Conservation (phyloP, 2,888 invertebrate genomes). For the Theretra japonica region DNA sequence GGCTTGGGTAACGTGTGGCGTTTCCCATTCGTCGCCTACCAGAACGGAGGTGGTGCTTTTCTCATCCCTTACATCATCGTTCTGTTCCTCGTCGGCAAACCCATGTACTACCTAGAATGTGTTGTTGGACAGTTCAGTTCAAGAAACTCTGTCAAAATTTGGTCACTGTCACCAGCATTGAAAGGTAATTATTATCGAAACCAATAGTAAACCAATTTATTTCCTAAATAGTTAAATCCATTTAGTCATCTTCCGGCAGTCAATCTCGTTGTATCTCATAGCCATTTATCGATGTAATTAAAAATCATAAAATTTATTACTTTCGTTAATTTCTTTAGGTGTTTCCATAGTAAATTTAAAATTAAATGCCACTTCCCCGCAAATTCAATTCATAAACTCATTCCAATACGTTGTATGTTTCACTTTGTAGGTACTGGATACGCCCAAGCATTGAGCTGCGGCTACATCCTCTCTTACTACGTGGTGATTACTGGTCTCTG, state of each 20-base stretch:
- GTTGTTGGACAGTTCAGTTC: conserved; percentile 93
- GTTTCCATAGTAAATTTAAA: too few relatives aligned
- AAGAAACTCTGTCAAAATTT: conserved; percentile 90
- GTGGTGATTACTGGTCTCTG: conserved; percentile 90
- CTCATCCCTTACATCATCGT: conserved; percentile 90
- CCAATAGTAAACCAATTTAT: too few relatives aligned
- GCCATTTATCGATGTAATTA: too few relatives aligned
- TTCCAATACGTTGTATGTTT: background rate
- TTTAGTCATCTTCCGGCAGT: too few relatives aligned
- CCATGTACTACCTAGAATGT: conserved; percentile 94
- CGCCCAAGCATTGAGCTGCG: conserved; percentile 86
- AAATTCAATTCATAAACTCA: too few relatives aligned
- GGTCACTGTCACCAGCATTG: conserved; percentile 87
- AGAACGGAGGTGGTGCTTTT: conserved; percentile 90
- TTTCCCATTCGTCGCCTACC: conserved; percentile 85
- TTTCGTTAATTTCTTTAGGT: too few relatives aligned
- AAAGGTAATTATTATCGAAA: conserved; percentile 84
- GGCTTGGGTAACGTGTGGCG: conserved; percentile 90
- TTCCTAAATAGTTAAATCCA: background rate
- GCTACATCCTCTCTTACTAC: conserved; percentile 90
- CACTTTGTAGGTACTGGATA: conserved; percentile 86
- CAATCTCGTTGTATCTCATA: too few relatives aligned
- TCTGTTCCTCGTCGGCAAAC: conserved; percentile 88
- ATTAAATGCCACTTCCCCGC: too few relatives aligned
- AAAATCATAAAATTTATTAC: too few relatives aligned